Conservation (phyloP, 2,888 invertebrate species). For the Ceratothoa steindachneri region DNA sequence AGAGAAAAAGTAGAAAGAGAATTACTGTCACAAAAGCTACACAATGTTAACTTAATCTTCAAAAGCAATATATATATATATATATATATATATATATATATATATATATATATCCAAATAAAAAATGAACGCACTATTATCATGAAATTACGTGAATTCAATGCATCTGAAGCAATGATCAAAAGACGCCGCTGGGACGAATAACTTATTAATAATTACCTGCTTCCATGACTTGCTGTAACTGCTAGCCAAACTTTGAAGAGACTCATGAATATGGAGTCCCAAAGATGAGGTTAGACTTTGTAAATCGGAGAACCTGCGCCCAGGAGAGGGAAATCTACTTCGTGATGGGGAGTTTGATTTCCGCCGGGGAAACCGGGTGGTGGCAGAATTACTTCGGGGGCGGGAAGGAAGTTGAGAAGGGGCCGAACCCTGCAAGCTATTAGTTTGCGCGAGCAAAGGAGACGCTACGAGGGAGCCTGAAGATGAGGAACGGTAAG, state of each 20-base stretch:
- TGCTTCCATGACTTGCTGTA: conserved; percentile 23
- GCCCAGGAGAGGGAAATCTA: not conserved
- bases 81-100: not conserved
- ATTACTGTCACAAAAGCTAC: too few species aligned
- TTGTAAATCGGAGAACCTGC: conserved; percentile 19
- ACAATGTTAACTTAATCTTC: not conserved
- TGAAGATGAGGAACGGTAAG: not conserved
- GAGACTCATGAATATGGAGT: conserved; percentile 21
- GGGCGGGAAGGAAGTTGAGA: not conserved
- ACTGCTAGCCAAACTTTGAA: conserved; percentile 19
- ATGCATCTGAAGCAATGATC: too few species aligned
- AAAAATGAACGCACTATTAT: too few species aligned
- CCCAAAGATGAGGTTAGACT: conserved; percentile 18
- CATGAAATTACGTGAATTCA: too few species aligned
- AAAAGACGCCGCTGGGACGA: too few species aligned
- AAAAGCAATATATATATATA: not conserved
- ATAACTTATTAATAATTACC: too few species aligned
- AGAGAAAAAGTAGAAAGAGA: too few species aligned
- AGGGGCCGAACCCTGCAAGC: not conserved
- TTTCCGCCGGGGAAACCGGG: not conserved
- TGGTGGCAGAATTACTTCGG: not conserved
- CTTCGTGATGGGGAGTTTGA: not conserved
- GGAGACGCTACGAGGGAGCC: not conserved
- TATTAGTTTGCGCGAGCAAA: not conserved
- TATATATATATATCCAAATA: not conserved